Evolutionary conservation across 2,888 invertebrate genomes (phyloP), one percentile per base, ranked within the genome.

Genomic region (Gandaritis pyraliata): DNA sequence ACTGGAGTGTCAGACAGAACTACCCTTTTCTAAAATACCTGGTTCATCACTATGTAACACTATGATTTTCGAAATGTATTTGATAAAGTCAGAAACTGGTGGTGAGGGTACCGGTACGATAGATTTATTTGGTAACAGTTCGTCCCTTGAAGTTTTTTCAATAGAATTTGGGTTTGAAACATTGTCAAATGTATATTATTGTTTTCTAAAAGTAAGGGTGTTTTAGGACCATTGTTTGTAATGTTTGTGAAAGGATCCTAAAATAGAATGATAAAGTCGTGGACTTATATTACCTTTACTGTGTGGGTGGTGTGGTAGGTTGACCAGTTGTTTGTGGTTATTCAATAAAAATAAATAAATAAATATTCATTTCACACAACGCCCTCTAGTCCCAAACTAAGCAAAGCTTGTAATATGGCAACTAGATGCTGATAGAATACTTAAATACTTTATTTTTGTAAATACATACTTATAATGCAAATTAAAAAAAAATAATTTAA

Each of bases 61-160:
- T 29, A 29, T 29, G 29, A 6, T 6, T 29, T 29, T 29, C 2
- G 29, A 29, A 16, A 2, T 18, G 23, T 16, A 18, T 2, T 45
- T 11, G 16, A 45, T 45, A 18, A 45, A 7, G 30, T 39, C 1
- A 13, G 11, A 41, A 52, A 39, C 13, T 41, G 4, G 29, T 52
- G 51, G 15, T 52, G 3, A 23, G 41, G 29, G 23, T 29, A 52
- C 51, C 16, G n/a, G 36, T 16, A 57, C 52, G 48, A 47, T 13
- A 59, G 46, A 57, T 57, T 50, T 61, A 61, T 39, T 54, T 53
- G 38, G 33, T 51, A 52, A 49, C 59, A 33, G 45, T 59, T 55
- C 39, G 30, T 50, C 38, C 36, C 16, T 43, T 6, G 13, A n/a
- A 38, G 39, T 13, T 13, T 51, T 48, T 15, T 23, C 38, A 39